Evolutionary conservation across 1,140 invertebrate species (phyloP).

Genomic region (Tetragnatha versicolor): DNA sequence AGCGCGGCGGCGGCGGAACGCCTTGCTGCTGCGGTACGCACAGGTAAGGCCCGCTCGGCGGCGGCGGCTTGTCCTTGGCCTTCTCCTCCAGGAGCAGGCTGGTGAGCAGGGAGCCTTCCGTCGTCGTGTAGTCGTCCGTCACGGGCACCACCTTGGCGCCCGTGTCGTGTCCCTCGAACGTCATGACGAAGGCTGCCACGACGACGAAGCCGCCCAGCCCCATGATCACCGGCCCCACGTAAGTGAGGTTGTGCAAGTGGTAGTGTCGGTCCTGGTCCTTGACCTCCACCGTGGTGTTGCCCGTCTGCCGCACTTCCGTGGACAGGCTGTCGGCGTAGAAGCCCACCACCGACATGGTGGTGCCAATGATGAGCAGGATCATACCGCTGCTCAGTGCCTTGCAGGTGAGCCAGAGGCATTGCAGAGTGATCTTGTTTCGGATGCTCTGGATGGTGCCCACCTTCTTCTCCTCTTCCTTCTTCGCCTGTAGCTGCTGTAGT

Average conservation of each 20-base stretch:
- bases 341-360: conserved; percentile 88
- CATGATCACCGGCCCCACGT: conserved; percentile 91
- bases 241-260: conserved; percentile 87
- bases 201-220: conserved; percentile 91
- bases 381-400: conserved; percentile 84
- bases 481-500: conserved; percentile 39
- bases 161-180: conserved; percentile 74
- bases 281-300: conserved; percentile 78
- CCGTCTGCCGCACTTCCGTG: conserved; percentile 79
- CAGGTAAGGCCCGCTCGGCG: conserved; percentile 21
- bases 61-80: conserved; percentile 19
- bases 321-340: conserved; percentile 76
- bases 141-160: conserved; percentile 52
- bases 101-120: conserved; percentile 26
- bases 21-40: conserved; percentile 28
- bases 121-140: conserved; percentile 11
- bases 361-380: conserved; percentile 82
- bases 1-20: conserved; percentile 15
- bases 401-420: conserved; percentile 87
- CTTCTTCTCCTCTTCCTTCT: conserved; percentile 48
- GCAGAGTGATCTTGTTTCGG: conserved; percentile 55
- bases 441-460: conserved; percentile 42
- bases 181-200: conserved; percentile 93
- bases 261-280: conserved; percentile 36
- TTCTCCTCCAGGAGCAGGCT: conserved; percentile 24